These are phyloP conservation scores for Ectemnius cavifrons DNA, from an alignment of 2,888 invertebrate genomes.

Conservation along the genomic window DNA sequence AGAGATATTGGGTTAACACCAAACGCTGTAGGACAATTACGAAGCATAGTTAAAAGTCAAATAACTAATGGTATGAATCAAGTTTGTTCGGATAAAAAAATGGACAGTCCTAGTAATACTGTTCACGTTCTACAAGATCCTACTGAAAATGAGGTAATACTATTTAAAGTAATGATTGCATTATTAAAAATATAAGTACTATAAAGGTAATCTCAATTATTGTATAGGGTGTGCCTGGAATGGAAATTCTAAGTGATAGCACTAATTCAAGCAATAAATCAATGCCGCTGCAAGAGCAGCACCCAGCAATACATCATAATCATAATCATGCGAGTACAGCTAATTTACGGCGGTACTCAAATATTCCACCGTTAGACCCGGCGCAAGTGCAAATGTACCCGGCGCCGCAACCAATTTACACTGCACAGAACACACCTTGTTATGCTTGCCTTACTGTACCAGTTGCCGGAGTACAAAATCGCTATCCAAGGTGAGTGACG, in stretches of 20 bases:
- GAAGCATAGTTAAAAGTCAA: slow-evolving; percentile 81
- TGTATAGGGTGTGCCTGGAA: slow-evolving; percentile 54
- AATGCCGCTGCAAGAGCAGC: slow-evolving; percentile 67
- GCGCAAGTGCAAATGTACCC: slow-evolving; percentile 74
- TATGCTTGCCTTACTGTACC: slow-evolving; percentile 75
- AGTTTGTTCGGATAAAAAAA: slow-evolving; percentile 67
- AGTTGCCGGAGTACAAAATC: slow-evolving; percentile 71
- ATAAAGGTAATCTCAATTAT: no score
- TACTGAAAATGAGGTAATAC: slow-evolving; percentile 70
- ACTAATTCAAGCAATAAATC: slow-evolving; percentile 64
- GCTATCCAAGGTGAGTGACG: slow-evolving; percentile 70
- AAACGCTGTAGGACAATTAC: slow-evolving; percentile 80
- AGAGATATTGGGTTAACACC: slow-evolving; percentile 80
- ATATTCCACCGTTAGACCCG: slow-evolving; percentile 70
- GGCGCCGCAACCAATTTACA: slow-evolving; percentile 72
- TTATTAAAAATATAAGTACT: neutral
- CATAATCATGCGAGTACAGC: slow-evolving; percentile 68
- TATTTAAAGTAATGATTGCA: slow-evolving; percentile 1
- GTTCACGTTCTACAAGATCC: slow-evolving; percentile 62
- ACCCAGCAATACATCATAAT: slow-evolving; percentile 70
- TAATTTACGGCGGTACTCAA: slow-evolving; percentile 72
- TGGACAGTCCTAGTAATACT: slow-evolving; percentile 65
- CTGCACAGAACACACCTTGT: slow-evolving; percentile 72
- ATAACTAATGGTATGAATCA: slow-evolving; percentile 72
- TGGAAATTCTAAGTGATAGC: slow-evolving; percentile 62